Base-by-base conservation (phyloP, 2,113 vertebrate genomes). In the Cynoglossus semilaevis region DNA sequence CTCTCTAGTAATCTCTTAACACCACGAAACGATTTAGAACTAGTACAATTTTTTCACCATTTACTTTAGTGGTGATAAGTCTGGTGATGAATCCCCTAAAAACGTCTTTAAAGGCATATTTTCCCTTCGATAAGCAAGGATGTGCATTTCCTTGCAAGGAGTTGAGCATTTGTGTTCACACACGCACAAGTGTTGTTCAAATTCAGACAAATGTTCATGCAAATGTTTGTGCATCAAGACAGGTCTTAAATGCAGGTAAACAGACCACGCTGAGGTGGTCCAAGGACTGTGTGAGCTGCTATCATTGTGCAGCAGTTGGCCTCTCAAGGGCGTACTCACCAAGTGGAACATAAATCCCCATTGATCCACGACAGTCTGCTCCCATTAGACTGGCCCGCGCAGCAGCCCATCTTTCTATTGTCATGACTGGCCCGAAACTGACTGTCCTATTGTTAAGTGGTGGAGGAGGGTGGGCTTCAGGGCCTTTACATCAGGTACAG, bases 361-460 rank as follows among this genome's bases (percentile, higher is more conserved):
- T 75, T 83, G 84, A 85, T 87, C 81, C 72, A 74, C 81, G 73
- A 74, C 86, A 83, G 84, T 88, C 84, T 74, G 74, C 73, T 88
- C 83, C 81, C 78, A 87, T 88, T 89, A 84, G 78, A 81, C 67
- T 71, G 77, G 69, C 76, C 77, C 79, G 76, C 79, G 83, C 82
- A 87, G 77, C 77, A 85, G 81, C 81, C 83, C 85, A 86, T 87
- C 84, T 80, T 77, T 86, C 85, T 79, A 86, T 86, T 85, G 81
- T 84, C 72, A 75, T 74, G 71, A 69, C 81, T 82, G 83, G 72
- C 71, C 79, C 62, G 68, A 84, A 82, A 83, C 76, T 79, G 82
- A 86, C 79, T 60, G 77, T 82, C 86, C 80, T 74, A 83, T 85
- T 85, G 86, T 88, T 29, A 83, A 85, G 83, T 38, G 77, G 67